Percentiles rank a stretch among this genome's conserved stretches.
Evolutionary conservation across 1,140 invertebrate genomes (phyloP).

Genomic region (Papilio aristodemus): DNA sequence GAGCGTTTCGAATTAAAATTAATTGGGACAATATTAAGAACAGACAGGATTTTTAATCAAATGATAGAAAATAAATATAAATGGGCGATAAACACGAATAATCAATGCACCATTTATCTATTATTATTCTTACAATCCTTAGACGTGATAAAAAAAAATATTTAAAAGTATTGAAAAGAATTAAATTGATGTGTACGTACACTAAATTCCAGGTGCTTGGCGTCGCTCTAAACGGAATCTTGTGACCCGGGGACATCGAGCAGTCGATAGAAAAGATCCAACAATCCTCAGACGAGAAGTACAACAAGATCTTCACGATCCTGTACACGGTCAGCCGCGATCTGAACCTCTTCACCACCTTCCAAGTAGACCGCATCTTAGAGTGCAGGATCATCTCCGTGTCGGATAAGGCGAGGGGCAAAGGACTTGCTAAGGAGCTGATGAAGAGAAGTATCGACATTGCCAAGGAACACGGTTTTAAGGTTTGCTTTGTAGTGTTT

Average conservation of each 20-base stretch:
- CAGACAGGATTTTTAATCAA: too few species aligned
- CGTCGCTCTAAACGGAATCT: slow-evolving; percentile 70
- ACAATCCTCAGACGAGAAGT: slow-evolving; percentile 67
- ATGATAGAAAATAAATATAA: too few species aligned
- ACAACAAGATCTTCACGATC: slow-evolving; percentile 74
- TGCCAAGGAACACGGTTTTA: slow-evolving; percentile 85
- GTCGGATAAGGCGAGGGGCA: slow-evolving; percentile 84
- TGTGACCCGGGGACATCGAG: slow-evolving; percentile 77
- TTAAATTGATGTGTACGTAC: too few species aligned
- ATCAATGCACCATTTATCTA: too few species aligned
- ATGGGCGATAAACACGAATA: too few species aligned
- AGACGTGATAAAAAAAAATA: too few species aligned
- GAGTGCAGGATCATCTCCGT: slow-evolving; percentile 90
- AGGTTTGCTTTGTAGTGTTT: slow-evolving; percentile 74
- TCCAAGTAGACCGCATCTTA: slow-evolving; percentile 86
- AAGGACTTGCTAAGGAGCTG: slow-evolving; percentile 86
- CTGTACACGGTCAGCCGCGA: slow-evolving; percentile 70
- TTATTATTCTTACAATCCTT: too few species aligned
- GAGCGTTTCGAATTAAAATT: too few species aligned
- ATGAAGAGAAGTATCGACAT: slow-evolving; percentile 83
- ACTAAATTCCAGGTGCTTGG: slow-evolving; percentile 71
- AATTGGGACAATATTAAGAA: too few species aligned
- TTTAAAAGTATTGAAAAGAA: too few species aligned
- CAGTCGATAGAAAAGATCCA: slow-evolving; percentile 69
- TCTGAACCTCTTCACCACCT: slow-evolving; percentile 77